Conservation (phyloP, 2,797 vertebrate species). For the Poeciliopsis presidionis region DNA sequence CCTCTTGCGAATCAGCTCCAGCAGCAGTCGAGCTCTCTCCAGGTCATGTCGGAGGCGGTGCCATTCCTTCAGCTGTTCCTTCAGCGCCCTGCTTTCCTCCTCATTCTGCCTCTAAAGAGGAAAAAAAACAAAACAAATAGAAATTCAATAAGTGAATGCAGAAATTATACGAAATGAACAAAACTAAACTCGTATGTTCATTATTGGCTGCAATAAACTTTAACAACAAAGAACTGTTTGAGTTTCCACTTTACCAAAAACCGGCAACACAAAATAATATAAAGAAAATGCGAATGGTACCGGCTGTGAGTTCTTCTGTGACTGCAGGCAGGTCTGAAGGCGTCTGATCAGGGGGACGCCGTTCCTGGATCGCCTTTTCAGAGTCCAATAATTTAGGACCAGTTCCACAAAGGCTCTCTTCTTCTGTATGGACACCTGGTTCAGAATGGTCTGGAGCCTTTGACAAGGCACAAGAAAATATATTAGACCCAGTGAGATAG, state of each 20-base stretch:
- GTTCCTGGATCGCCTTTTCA: conserved; percentile 94
- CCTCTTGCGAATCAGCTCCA: conserved; percentile 95
- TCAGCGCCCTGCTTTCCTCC: conserved; percentile 91
- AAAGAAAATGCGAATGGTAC: conserved; percentile 77
- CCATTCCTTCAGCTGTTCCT: conserved; percentile 96
- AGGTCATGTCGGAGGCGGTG: conserved; percentile 95
- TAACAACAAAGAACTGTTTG: not conserved
- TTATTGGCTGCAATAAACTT: not conserved
- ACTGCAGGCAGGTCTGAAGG: conserved; percentile 91
- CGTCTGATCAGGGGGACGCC: conserved; percentile 92
- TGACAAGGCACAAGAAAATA: not conserved
- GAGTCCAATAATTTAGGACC: conserved; percentile 94
- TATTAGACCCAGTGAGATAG: not conserved
- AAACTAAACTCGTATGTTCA: not conserved
- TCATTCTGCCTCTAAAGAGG: conserved; percentile 87
- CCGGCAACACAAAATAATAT: not conserved
- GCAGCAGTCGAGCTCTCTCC: conserved; percentile 91
- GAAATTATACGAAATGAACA: not conserved
- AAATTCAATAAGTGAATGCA: not conserved
- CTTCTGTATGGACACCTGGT: conserved; percentile 96
- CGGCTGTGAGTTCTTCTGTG: conserved; percentile 89
- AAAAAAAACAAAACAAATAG: not conserved
- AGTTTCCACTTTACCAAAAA: not conserved
- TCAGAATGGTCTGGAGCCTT: conserved; percentile 97
- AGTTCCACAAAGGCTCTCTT: conserved; percentile 96